Evolutionary conservation across 2,888 invertebrate genomes (phyloP), one percentile per base, ranked within the genome.

Genomic region (Drosophila nigricruria): DNA sequence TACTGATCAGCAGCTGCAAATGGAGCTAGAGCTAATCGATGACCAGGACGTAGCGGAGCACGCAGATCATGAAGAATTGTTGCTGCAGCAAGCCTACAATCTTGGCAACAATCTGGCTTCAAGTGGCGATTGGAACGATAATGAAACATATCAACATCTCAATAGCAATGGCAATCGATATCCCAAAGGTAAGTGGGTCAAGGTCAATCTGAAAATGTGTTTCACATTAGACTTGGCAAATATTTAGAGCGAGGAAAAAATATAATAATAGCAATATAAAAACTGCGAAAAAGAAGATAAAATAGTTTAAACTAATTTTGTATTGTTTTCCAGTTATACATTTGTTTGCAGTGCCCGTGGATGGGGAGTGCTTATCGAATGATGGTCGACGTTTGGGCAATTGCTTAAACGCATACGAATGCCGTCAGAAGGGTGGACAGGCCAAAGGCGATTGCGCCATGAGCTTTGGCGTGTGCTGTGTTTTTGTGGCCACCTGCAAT

Each of bases 351-450:
- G 95, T 97, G 66, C 96, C 97, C 2, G 96, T 96, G 5, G 96
- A 96, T 93, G 95, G 96, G 50, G 97, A 97, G 92, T 97, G 97
- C 88, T 92, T 95, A 72, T 95, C 97, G 0, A 93, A 94, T 78
- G 95, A 96, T 83, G 95, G 95, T 23, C 94, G 96, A 79, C 94
- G 96, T 59, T 92, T 94, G 82, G 97, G 97, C 62, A 94, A 96
- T 86, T 97, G 97, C 92, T 95, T 97, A 93, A 97, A 97, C 93
- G 95, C 96, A 20, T 97, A 97, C 93, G 97, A 97, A 92, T 97
- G 97, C 82, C 94, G 96, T 14, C 95, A 96, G 88, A 94, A 96
- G 83, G 95, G 95, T 43, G 95, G 95, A 10, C 92, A 91, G 27
- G 95, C 97, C 0, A 94, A 95, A 40, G 97, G 97, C 0, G 95